A percentile compares a stretch with the other conserved stretches of the same genome.
These are phyloP conservation scores for Apostichopus leukothele DNA, from an alignment of 53 echinoderm and acorn worm species.

Conservation along the genomic window DNA sequence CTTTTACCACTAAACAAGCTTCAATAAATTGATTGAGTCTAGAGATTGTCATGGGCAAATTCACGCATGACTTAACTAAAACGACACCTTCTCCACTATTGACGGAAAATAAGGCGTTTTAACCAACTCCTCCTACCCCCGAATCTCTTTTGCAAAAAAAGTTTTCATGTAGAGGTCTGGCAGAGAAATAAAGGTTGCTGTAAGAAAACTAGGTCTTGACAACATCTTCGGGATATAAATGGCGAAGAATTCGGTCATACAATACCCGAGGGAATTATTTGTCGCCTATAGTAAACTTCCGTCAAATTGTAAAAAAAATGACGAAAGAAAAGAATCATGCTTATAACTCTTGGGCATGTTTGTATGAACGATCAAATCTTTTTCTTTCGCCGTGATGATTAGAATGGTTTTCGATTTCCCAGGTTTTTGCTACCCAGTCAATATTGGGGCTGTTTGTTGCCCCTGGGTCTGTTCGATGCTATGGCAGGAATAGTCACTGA, in stretches of 20 bases:
- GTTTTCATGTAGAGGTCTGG: constrained; percentile 16
- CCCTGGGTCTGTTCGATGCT: constrained; percentile 18
- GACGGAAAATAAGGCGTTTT: constrained; percentile 48
- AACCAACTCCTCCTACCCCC: constrained; percentile 35
- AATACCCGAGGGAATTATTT: constrained; percentile 41
- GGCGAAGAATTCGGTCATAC: constrained; percentile 41
- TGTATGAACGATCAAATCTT: constrained; percentile 52
- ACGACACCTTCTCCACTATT: constrained; percentile 36
- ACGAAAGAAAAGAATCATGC: constrained; percentile 37
- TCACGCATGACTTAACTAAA: constrained; percentile 40
- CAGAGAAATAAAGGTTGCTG: constrained; percentile 21
- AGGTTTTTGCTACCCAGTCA: constrained; percentile 48
- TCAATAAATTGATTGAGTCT: constrained; percentile 35
- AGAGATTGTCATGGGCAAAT: constrained; percentile 33
- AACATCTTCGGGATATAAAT: constrained; percentile 50
- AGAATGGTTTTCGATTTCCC: constrained; percentile 48
- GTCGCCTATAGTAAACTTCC: constrained; percentile 52
- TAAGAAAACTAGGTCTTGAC: constrained; percentile 48
- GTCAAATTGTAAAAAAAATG: constrained; percentile 50
- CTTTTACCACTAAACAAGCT: constrained; percentile 29
- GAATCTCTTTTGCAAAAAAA: constrained; percentile 31
- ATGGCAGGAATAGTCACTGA: constrained; percentile 34
- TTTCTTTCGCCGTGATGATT: constrained; percentile 44
- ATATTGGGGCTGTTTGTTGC: constrained; percentile 39
- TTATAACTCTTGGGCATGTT: constrained; percentile 45